These are phyloP conservation scores for Apostichopus californicus DNA, from an alignment of 35 echinoderm and acorn worm genomes.

Conservation along the genomic window DNA sequence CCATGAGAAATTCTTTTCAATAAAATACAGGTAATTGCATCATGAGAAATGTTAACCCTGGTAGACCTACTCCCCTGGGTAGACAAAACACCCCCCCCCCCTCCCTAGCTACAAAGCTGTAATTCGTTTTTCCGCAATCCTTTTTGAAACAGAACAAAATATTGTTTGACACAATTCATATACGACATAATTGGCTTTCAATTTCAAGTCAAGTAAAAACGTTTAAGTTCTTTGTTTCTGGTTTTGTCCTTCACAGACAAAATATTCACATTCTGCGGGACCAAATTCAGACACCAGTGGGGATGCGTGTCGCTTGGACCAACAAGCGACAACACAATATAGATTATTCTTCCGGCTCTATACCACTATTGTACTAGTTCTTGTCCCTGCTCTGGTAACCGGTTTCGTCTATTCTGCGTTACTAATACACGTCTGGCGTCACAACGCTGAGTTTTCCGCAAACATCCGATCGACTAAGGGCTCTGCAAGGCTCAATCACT, in stretches of 20 bases:
- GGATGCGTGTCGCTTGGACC: slow-evolving; percentile 40
- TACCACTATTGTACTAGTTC: slow-evolving; percentile 53
- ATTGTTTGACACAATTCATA: too few species aligned
- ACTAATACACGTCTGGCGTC: slow-evolving; percentile 38
- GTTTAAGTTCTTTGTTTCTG: background rate
- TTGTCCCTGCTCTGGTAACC: slow-evolving; percentile 50
- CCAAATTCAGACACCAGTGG: background rate
- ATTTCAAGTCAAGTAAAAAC: too few species aligned
- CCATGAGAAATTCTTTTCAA: too few species aligned
- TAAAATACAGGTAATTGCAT: too few species aligned
- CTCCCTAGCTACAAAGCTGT: too few species aligned
- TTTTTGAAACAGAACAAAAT: too few species aligned
- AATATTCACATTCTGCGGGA: background rate
- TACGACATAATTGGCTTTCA: too few species aligned
- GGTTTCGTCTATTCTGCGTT: slow-evolving; percentile 36
- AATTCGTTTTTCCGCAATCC: too few species aligned
- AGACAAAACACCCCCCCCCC: too few species aligned
- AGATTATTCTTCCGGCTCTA: slow-evolving; percentile 14
- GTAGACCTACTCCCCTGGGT: too few species aligned
- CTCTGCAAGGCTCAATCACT: background rate
- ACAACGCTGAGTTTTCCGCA: background rate
- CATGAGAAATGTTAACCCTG: too few species aligned
- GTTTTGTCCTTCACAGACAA: background rate
- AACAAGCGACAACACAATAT: background rate
- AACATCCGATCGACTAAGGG: background rate